Base-by-base conservation (phyloP, 2,888 invertebrate species). In the Criorhina ranunculi region DNA sequence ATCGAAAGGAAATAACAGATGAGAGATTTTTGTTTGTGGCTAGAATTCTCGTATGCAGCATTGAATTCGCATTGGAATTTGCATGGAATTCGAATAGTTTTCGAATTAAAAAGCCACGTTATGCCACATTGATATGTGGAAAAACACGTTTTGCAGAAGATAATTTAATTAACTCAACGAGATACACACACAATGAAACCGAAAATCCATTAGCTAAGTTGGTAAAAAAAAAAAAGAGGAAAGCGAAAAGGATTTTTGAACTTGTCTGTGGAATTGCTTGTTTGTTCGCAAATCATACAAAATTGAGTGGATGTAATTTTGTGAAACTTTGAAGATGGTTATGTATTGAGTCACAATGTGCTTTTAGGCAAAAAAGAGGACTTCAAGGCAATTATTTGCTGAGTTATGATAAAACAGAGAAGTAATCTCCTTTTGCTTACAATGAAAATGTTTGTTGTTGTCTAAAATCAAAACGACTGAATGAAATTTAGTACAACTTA, bases 121-220 rank as follows among this genome's bases (percentile, higher is more conserved):
- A 31, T 76, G 66, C 31, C 66, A 66, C 40, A 76, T 67, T 76
- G 42, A 60, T 59, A 67, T 51, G 33, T 7, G 67, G 15, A 9
- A 44, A n/a, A 11, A 44, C 15, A 59, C 42, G 15, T 66, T n/a
- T 66, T 59, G 11, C 49, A 55, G 51, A 76, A 69, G 67, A 37
- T 44, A 77, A 77, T 77, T 77, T 31, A 60, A 77, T 77, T 60
- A 59, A 67, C 19, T 60, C 49, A 51, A 2, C 6, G 11, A 57
- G 8, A 12, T 44, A 11, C 46, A 53, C 46, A 53, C 17, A 37
- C 11, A 42, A 42, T 42, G 15, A 12, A 57, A 75, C 57, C 66
- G 2, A 19, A n/a, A 46, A 57, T 57, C 44, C 33, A 49, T 57
- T 2, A 44, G 6, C 1, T 12, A 24, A 19, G 46, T n/a, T n/a